Evolutionary conservation across 1,140 invertebrate species (phyloP).

Genomic region (Temnothorax longispinosus): DNA sequence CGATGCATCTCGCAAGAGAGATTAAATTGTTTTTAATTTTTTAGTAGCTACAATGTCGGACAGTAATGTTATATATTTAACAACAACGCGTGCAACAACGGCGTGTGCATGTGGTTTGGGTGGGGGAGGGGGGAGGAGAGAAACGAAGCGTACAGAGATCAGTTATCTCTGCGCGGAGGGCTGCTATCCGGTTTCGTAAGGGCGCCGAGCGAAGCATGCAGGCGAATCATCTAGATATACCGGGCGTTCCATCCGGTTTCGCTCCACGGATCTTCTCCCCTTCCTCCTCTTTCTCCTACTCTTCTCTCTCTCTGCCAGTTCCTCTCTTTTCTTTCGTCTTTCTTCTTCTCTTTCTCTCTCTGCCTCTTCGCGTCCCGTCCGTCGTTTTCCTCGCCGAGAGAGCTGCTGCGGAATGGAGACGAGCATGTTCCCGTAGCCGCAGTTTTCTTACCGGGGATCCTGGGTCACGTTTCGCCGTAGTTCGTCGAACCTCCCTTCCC

Average conservation of each 20-base stretch:
- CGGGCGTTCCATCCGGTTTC: constrained; percentile 65
- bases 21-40: constrained; percentile 6
- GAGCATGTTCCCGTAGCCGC: constrained; percentile 41
- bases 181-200: constrained; percentile 74
- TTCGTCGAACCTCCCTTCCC: background rate
- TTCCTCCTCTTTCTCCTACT: background rate
- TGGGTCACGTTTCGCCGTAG: constrained; percentile 54
- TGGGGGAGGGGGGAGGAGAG: background rate
- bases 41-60: background rate
- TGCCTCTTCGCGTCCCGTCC: background rate
- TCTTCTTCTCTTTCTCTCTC: background rate
- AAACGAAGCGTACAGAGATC: constrained; percentile 65
- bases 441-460: constrained; percentile 50
- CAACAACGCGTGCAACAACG: background rate
- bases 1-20: background rate
- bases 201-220: constrained; percentile 67
- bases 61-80: constrained; percentile 31
- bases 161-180: constrained; percentile 68
- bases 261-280: constrained; percentile 37
- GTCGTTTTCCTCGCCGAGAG: constrained; percentile 47
- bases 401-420: constrained; percentile 44
- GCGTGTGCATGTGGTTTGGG: constrained; percentile 8
- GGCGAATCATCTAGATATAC: constrained; percentile 64
- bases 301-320: constrained; percentile 21
- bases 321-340: background rate